Base-by-base conservation (phyloP, 2,888 invertebrate species). In the Petrophora chlorosata region DNA sequence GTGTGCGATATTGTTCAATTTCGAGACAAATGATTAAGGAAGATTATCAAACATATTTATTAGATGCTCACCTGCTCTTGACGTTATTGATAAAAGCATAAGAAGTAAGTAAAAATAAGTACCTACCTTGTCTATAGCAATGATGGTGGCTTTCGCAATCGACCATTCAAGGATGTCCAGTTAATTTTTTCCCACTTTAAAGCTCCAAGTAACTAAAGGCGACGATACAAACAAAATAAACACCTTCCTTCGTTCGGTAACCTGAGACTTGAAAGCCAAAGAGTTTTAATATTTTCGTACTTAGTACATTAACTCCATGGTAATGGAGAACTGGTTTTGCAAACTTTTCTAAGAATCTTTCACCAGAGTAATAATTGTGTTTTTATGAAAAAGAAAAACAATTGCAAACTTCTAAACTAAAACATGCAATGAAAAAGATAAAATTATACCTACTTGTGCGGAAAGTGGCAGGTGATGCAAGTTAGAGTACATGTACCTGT, bases 161-260 rank as follows among this genome's bases (percentile, higher is more conserved):
- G 55, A 39, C 54, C 39, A 56, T 52, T 61, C 66, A 64, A 66
- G 59, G 61, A 58, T 59, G 42, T 58, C 59, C 47, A 51, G 59
- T 60, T 51, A 28, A 38, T 38, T 53, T 48, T 46, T 42, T n/a
- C n/a, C 46, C 46, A 38, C 19, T 53, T 36, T 32, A 48, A 52
- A 28, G 26, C 12, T 36, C 38, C 32, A 5, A 28, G 36, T 3
- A 13, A 9, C 30, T 26, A 26, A 9, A 17, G 26, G 3, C 19
- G 8, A 17, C 16, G 23, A 32, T 8, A 29, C 19, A 38, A 26
- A 40, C 19, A 34, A 40, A 40, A 19, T 40, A 17, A 23, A 17
- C 14, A 3, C 8, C 25, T 16, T 16, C 4, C 25, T 32, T 38
- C 17, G 32, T 42, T 42, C 26, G 8, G 32, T 12, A 38, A 38